Evolutionary conservation across 2,888 invertebrate species (phyloP), one percentile per base, ranked within the genome.

Genomic region (Chirona hameri): DNA sequence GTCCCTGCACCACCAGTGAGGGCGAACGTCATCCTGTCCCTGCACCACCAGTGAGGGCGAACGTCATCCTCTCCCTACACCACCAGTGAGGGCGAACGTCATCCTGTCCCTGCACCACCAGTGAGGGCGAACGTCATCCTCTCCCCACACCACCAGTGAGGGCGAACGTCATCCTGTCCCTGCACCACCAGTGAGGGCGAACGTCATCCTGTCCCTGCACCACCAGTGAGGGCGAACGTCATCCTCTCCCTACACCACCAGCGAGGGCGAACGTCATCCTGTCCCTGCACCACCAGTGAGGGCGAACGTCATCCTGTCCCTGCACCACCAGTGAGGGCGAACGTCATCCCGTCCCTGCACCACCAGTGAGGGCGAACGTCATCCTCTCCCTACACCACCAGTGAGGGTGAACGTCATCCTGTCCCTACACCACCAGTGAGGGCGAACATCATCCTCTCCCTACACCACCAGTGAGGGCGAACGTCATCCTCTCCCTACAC

Each of bases 71-170:
- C 4, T n/a, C 48, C 9, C 48, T 48, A 48, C 7, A 7, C 12
- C 48, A 48, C 48, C 48, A 48, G 48, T 48, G 48, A 48, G 48
- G n/a, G n/a, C n/a, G n/a, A n/a, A n/a, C n/a, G n/a, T n/a, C n/a
- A n/a, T n/a, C n/a, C n/a, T n/a, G n/a, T n/a, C n/a, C n/a, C 76
- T 98, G 97, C 87, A 97, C 97, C 1, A 95, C 94, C 90, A 93
- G 96, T 94, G 89, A 88, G 88, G 24, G 79, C 46, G 18, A 15
- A 81, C 39, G 55, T 39, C 39, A 39, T 7, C 39, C 39, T 39
- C 4, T n/a, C n/a, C n/a, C 76, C 98, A 97, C 87, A 97, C 97
- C 1, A 95, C 94, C 90, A 93, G 96, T 94, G 89, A 88, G 88
- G 24, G 79, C 46, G 18, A 15, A 81, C 39, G 55, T 39, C 39